phyloP scores from a whole-genome alignment of 2,888 invertebrate species.

The Strigamia maritima region DNA sequence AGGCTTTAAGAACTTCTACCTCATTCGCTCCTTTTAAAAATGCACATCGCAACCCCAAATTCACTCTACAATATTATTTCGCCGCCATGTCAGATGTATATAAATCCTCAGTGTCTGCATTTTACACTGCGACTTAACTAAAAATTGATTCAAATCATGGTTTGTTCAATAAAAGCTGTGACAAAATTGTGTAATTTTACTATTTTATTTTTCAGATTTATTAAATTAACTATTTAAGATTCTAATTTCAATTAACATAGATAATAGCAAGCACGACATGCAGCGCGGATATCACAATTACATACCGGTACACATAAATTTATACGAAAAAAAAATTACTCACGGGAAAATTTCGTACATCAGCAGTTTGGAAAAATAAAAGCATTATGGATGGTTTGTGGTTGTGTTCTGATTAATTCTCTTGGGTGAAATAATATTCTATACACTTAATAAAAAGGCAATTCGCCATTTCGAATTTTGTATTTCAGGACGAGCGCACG shows the following conservation, averaged over 20 bases:
- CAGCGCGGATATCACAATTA: too few species aligned
- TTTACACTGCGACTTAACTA: slow-evolving; percentile 17
- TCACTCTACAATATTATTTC: not conserved
- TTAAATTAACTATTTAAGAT: not conserved
- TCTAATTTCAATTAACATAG: not conserved
- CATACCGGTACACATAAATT: too few species aligned
- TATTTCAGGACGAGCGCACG: too few species aligned
- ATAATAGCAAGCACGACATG: not conserved
- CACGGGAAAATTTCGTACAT: too few species aligned
- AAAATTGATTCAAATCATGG: slow-evolving; percentile 25
- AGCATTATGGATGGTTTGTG: too few species aligned
- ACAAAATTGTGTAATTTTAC: slow-evolving; percentile 29
- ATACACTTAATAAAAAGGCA: too few species aligned
- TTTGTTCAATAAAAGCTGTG: slow-evolving; percentile 37
- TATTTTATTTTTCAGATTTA: slow-evolving; percentile 1
- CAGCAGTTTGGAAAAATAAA: too few species aligned
- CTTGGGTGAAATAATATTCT: too few species aligned
- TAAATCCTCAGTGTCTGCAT: slow-evolving; percentile 19
- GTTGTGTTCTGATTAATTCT: too few species aligned
- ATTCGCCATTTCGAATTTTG: too few species aligned
- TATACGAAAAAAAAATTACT: too few species aligned
- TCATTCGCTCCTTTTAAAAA: not conserved
- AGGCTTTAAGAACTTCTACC: slow-evolving; percentile 8
- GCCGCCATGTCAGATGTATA: not conserved
- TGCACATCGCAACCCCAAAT: slow-evolving; percentile 4